phyloP scores from a whole-genome alignment of 2,797 vertebrate genomes.

The Vultur gryphus region DNA sequence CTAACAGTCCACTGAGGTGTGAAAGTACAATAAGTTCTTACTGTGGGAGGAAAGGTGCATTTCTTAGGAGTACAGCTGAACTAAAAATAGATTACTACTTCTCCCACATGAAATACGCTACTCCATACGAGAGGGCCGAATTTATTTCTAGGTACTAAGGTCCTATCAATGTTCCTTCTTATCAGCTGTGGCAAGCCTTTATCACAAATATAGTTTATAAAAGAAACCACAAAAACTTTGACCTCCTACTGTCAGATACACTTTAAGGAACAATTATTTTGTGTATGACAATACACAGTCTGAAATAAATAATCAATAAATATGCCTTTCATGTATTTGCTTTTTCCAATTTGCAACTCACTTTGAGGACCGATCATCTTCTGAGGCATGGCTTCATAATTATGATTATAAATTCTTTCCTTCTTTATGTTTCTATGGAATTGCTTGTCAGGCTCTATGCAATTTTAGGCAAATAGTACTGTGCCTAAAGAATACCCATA shows the following conservation, averaged over 20 bases:
- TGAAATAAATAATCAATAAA: neutral
- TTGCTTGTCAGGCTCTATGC: neutral
- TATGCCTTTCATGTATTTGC: neutral
- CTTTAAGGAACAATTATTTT: neutral
- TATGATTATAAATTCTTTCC: neutral
- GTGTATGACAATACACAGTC: neutral
- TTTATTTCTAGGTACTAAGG: neutral
- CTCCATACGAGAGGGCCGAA: neutral
- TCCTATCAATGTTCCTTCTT: neutral
- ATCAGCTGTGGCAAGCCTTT: neutral
- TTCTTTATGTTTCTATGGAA: neutral
- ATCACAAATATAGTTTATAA: neutral
- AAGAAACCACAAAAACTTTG: neutral
- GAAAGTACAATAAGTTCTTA: slow-evolving; percentile 13
- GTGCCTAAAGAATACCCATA: neutral
- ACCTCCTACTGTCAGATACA: neutral
- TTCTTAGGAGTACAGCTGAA: neutral
- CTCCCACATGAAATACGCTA: neutral
- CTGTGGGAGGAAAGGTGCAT: neutral
- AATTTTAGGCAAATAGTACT: neutral
- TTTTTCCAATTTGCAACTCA: neutral
- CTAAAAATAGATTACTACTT: slow-evolving; percentile 22
- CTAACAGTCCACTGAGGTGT: slow-evolving; percentile 3
- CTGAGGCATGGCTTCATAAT: neutral
- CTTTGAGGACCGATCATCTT: neutral